Conservation (phyloP, 2,888 invertebrate species). For the Drosophila neutralis region DNA sequence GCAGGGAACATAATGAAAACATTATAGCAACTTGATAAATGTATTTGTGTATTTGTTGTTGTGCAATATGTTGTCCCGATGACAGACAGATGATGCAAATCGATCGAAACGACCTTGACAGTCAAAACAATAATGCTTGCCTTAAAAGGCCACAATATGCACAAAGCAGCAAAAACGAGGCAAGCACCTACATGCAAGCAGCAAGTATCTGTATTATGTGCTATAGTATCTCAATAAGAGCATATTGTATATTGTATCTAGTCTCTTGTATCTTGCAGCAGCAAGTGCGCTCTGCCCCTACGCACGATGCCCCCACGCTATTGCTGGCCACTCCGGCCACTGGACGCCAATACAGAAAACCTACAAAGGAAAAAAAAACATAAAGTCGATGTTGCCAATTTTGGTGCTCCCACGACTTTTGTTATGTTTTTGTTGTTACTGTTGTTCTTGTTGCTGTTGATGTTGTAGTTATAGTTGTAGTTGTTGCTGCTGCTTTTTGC, state of each 20-base stretch:
- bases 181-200: slow-evolving; percentile 42
- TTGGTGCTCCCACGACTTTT: slow-evolving; percentile 72
- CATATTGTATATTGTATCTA: slow-evolving; percentile 23
- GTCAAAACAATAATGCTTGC: slow-evolving; percentile 69
- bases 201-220: slow-evolving; percentile 40
- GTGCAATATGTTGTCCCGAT: slow-evolving; percentile 54
- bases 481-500: slow-evolving; percentile 58
- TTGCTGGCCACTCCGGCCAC: slow-evolving; percentile 19
- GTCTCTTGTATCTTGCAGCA: slow-evolving; percentile 23
- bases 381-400: slow-evolving; percentile 72
- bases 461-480: slow-evolving; percentile 15
- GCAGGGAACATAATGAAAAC: slow-evolving; percentile 33
- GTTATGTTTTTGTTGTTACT: slow-evolving; percentile 27
- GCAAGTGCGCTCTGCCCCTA: slow-evolving; percentile 51
- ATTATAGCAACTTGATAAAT: slow-evolving; percentile 16
- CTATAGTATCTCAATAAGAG: slow-evolving; percentile 35
- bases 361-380: slow-evolving; percentile 27
- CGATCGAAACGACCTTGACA: slow-evolving; percentile 75
- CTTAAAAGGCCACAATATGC: slow-evolving; percentile 65
- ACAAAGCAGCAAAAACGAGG: slow-evolving; percentile 26
- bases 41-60: slow-evolving; percentile 15
- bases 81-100: slow-evolving; percentile 59
- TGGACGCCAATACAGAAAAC: slow-evolving; percentile 35
- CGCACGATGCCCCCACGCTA: slow-evolving; percentile 35
- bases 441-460: slow-evolving; percentile 15